These are phyloP conservation scores for Athalia rosae DNA, from an alignment of 2,888 invertebrate species.

Conservation along the genomic window DNA sequence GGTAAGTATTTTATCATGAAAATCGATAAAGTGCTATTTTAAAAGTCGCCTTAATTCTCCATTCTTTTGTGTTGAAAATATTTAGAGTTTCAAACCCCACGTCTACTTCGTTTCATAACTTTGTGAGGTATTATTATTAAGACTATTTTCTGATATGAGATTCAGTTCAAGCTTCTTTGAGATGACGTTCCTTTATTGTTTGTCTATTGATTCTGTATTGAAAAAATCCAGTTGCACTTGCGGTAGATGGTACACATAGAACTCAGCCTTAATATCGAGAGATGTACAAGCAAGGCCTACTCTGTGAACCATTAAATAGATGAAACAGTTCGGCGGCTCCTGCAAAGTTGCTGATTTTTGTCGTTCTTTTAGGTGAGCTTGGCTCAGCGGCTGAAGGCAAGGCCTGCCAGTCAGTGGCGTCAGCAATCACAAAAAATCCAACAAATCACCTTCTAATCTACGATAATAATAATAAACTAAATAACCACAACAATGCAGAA, in stretches of 20 bases:
- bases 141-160: no score
- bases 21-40: background rate
- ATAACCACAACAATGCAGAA: slow-evolving; percentile 71
- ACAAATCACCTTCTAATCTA: slow-evolving; percentile 71
- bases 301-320: slow-evolving; percentile 15
- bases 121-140: no score
- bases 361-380: slow-evolving; percentile 67
- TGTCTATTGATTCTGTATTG: background rate
- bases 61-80: background rate
- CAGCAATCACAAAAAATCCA: slow-evolving; percentile 71
- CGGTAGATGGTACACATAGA: slow-evolving; percentile 2
- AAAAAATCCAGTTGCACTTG: background rate
- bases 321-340: background rate
- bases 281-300: background rate
- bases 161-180: background rate
- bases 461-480: slow-evolving; percentile 69
- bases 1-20: slow-evolving; percentile 58
- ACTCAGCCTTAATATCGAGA: background rate
- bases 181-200: background rate
- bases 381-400: slow-evolving; percentile 70
- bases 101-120: no score
- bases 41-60: background rate
- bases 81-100: no score
- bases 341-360: background rate
- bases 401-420: slow-evolving; percentile 72